Conservation (phyloP, 2,888 invertebrate species). For the Orchesellides sinensis region DNA sequence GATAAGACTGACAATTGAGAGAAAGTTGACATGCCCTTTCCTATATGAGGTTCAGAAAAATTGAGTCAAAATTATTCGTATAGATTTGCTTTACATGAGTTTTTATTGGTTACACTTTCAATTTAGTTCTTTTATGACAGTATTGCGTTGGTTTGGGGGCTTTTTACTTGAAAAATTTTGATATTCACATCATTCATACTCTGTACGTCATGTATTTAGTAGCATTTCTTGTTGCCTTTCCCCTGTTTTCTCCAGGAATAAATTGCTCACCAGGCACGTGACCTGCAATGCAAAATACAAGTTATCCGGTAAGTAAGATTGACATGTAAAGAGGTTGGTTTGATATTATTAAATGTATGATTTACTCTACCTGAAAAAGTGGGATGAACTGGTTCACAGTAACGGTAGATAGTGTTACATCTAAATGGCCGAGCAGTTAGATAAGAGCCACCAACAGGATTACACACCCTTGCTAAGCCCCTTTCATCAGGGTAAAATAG, state of each 20-base stretch:
- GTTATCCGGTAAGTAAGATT: no score
- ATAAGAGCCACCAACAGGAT: conserved; percentile 72
- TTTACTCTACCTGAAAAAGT: conserved; percentile 64
- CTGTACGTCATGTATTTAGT: conserved; percentile 73
- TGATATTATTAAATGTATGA: neutral
- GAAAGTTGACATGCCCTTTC: no score
- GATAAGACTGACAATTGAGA: no score
- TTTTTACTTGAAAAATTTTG: conserved; percentile 4
- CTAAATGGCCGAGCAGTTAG: conserved; percentile 72
- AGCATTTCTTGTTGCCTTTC: conserved; percentile 70
- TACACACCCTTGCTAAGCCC: conserved; percentile 73
- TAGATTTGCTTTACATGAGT: no score
- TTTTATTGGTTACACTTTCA: neutral
- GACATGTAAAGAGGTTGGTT: neutral
- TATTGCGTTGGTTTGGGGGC: neutral
- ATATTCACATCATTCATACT: conserved; percentile 56
- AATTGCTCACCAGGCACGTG: conserved; percentile 73
- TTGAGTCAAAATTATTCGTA: no score
- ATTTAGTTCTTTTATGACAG: no score
- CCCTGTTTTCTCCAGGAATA: conserved; percentile 67
- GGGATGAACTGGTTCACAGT: conserved; percentile 67
- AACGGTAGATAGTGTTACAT: conserved; percentile 70
- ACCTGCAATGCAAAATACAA: no score
- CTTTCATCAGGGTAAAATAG: conserved; percentile 71
- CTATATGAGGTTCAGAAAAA: no score